These are phyloP conservation scores for Apis dorsata DNA, from an alignment of 1,140 invertebrate species.

Conservation along the genomic window DNA sequence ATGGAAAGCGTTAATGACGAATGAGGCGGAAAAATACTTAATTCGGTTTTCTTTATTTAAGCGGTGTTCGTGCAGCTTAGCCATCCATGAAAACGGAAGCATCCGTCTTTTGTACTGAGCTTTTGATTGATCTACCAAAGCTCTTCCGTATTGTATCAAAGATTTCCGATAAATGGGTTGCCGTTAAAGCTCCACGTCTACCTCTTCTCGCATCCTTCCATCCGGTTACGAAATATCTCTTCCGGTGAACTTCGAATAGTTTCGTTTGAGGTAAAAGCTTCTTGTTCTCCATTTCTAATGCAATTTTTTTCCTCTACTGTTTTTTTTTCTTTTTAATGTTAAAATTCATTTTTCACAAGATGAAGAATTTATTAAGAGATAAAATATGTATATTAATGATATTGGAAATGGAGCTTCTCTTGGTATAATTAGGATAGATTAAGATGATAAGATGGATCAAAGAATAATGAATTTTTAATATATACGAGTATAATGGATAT, in stretches of 20 bases:
- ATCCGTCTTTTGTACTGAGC: not conserved
- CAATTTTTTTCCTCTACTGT: not conserved
- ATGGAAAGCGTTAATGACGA: not conserved
- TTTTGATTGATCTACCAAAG: slow-evolving; percentile 13
- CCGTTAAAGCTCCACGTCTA: not conserved
- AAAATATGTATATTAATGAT: not conserved
- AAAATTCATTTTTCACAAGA: not conserved
- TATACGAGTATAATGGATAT: too few species aligned
- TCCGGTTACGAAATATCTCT: slow-evolving; percentile 11
- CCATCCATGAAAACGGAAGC: not conserved
- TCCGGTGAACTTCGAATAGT: not conserved
- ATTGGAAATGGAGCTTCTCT: not conserved
- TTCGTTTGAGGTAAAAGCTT: not conserved
- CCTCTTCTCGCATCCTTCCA: not conserved
- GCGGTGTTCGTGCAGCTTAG: not conserved
- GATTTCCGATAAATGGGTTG: slow-evolving; percentile 16
- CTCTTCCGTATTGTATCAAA: slow-evolving; percentile 2
- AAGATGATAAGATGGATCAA: not conserved
- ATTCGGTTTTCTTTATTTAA: slow-evolving; percentile 2
- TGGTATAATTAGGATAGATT: not conserved
- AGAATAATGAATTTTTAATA: not conserved
- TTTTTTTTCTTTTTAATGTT: not conserved
- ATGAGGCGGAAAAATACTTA: not conserved
- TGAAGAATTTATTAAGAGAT: not conserved
- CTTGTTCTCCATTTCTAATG: not conserved